Conservation (phyloP, 2,113 vertebrate genomes). For the Nematolebias whitei region DNA sequence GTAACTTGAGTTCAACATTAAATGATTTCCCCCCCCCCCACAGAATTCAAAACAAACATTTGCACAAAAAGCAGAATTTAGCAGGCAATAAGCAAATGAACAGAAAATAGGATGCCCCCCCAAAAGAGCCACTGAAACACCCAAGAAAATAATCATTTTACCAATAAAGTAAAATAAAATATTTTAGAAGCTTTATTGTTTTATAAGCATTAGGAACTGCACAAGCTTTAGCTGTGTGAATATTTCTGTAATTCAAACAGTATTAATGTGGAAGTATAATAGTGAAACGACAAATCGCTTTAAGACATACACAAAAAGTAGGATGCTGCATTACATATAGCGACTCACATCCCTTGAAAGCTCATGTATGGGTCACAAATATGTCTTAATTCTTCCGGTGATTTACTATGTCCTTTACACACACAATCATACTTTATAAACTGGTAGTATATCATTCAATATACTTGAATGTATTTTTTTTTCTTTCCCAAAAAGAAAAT, state of each 20-base stretch:
- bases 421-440: conserved; percentile 57
- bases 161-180: conserved; percentile 7
- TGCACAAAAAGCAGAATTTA: neutral
- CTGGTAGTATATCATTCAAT: conserved; percentile 50
- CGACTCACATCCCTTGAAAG: conserved; percentile 34
- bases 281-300: conserved; percentile 67
- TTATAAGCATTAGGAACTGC: conserved; percentile 49
- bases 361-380: conserved; percentile 40
- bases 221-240: conserved; percentile 54
- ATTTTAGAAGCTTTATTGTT: conserved; percentile 70
- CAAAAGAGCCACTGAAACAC: neutral
- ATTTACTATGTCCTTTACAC: conserved; percentile 48
- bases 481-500: conserved; percentile 49
- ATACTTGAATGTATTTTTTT: conserved; percentile 51
- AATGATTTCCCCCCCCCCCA: no score
- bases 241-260: conserved; percentile 68
- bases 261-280: conserved; percentile 62
- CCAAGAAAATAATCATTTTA: conserved; percentile 1
- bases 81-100: neutral
- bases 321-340: conserved; percentile 68
- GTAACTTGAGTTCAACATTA: no score
- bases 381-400: conserved; percentile 50
- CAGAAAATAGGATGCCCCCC: neutral
- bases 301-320: conserved; percentile 67
- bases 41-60: no score